Conservation (phyloP, 1,140 invertebrate species). For the Sminthurinus signatus region DNA sequence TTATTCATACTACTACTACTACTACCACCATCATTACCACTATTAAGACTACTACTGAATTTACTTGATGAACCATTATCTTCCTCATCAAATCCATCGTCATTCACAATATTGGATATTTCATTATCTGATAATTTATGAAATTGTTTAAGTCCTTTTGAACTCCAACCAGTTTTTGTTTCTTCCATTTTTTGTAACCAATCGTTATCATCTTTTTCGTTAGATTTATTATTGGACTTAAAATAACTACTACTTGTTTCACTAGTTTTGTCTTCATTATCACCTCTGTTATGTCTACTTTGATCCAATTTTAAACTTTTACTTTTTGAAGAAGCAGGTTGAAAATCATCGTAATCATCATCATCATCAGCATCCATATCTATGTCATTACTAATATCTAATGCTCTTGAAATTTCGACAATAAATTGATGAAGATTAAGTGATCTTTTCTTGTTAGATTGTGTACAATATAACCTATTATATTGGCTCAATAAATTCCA, state of each 20-base stretch:
- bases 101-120: no score
- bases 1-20: no score
- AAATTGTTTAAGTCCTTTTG: not conserved
- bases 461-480: slow-evolving; percentile 28
- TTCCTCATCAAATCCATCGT: no score
- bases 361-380: not conserved
- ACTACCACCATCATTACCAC: no score
- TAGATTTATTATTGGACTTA: slow-evolving; percentile 9
- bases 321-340: no score
- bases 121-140: no score
- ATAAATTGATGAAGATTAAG: slow-evolving; percentile 13
- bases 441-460: not conserved
- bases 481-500: slow-evolving; percentile 33
- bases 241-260: no score
- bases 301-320: no score
- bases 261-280: no score
- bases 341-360: not conserved
- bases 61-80: no score
- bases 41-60: no score
- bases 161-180: not conserved
- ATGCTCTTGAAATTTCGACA: not conserved
- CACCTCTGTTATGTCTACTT: no score
- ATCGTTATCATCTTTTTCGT: not conserved
- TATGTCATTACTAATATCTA: not conserved
- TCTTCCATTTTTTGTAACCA: not conserved